Evolutionary conservation across 1,140 invertebrate species (phyloP).

Genomic region (Sesamia nonagrioides): DNA sequence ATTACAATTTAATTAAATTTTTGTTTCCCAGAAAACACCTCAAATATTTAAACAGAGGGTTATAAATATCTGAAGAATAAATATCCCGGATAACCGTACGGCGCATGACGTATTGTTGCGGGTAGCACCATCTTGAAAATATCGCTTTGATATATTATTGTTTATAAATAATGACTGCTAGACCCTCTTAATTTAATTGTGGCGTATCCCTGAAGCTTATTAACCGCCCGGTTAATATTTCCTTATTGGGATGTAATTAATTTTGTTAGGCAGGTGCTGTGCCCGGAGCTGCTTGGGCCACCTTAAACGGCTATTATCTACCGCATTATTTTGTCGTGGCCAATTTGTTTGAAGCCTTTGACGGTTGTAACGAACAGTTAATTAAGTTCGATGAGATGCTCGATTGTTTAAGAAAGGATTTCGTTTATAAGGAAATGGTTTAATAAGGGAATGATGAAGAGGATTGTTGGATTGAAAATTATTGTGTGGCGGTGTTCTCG

Average conservation of each 20-base stretch:
- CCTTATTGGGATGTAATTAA: constrained; percentile 87
- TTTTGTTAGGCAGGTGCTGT: constrained; percentile 85
- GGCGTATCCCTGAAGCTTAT: constrained; percentile 86
- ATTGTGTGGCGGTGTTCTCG: background rate
- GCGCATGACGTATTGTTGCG: constrained; percentile 68
- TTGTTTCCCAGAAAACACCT: background rate
- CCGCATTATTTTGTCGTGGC: constrained; percentile 84
- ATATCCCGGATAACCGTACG: constrained; percentile 5
- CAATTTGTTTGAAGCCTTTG: constrained; percentile 87
- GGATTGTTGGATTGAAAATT: constrained; percentile 46
- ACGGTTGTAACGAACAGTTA: constrained; percentile 80
- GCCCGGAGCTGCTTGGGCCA: constrained; percentile 76
- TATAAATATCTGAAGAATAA: constrained; percentile 37
- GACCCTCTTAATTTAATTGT: constrained; percentile 87
- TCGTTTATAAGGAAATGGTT: constrained; percentile 59
- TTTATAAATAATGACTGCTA: constrained; percentile 85
- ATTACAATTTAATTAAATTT: background rate
- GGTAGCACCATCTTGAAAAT: constrained; percentile 84
- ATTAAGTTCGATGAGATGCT: constrained; percentile 70
- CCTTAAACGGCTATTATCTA: constrained; percentile 82
- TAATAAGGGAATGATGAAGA: constrained; percentile 20
- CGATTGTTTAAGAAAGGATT: constrained; percentile 60
- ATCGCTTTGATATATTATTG: constrained; percentile 87
- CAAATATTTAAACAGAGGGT: background rate
- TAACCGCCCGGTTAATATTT: constrained; percentile 87